Conservation (phyloP, 2,113 vertebrate genomes). For the Notothenia rossii region DNA sequence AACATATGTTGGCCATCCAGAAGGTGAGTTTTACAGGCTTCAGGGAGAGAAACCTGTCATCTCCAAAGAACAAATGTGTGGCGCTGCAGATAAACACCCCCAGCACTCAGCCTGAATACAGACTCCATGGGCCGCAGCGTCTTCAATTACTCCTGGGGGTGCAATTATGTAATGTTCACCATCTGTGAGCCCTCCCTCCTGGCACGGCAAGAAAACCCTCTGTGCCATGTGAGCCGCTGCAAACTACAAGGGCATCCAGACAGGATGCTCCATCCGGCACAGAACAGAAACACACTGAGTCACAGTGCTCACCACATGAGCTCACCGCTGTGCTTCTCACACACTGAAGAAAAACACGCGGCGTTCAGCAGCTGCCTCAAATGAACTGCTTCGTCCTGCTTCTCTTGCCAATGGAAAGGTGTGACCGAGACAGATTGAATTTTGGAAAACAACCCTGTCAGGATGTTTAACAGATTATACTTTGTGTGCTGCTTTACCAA, state of each 20-base stretch:
- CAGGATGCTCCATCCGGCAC: conserved; percentile 32
- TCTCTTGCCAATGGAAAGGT: background rate
- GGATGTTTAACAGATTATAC: background rate
- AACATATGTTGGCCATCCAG: conserved; percentile 23
- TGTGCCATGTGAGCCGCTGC: conserved; percentile 55
- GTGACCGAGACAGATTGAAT: background rate
- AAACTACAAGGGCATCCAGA: conserved; percentile 37
- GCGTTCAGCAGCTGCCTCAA: conserved; percentile 10
- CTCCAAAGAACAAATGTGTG: conserved; percentile 10
- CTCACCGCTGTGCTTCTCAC: conserved; percentile 24
- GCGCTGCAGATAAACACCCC: conserved; percentile 54
- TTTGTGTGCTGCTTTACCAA: background rate
- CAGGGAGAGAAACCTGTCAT: background rate
- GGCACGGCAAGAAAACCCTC: conserved; percentile 54
- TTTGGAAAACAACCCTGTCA: background rate
- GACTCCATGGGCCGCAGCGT: conserved; percentile 58
- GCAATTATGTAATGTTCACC: conserved; percentile 82
- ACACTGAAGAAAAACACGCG: background rate
- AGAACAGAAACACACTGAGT: conserved; percentile 33
- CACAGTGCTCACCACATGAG: conserved; percentile 31
- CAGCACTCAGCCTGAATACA: conserved; percentile 63
- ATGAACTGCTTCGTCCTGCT: background rate
- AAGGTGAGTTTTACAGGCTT: conserved; percentile 39
- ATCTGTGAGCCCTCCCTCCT: conserved; percentile 70
- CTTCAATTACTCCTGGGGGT: conserved; percentile 77